phyloP scores from a whole-genome alignment of 2,797 vertebrate species.

The Chaenodraco wilsoni region DNA sequence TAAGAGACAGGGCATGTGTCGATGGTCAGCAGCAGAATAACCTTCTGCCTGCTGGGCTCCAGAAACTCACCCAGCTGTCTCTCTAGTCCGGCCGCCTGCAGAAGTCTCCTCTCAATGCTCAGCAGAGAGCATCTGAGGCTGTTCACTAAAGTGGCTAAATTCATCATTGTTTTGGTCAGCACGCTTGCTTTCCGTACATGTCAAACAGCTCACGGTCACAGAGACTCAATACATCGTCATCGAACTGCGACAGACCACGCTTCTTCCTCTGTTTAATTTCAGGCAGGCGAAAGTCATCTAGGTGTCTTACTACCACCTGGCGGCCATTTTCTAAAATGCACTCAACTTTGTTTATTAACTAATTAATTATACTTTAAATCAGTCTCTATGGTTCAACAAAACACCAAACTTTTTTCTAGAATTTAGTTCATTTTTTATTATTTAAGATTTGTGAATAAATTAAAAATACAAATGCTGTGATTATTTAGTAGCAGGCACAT shows the following conservation, averaged over 20 bases:
- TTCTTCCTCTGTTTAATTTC: constrained; percentile 36
- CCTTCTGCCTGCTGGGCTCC: background rate
- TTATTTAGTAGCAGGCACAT: too few species aligned
- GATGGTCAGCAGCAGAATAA: background rate
- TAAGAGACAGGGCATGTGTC: background rate
- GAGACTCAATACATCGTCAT: constrained; percentile 54
- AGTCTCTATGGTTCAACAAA: background rate
- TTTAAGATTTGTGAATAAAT: too few species aligned
- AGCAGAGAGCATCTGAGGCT: constrained; percentile 76
- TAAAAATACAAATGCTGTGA: too few species aligned
- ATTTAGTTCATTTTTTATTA: too few species aligned
- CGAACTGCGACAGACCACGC: constrained; percentile 51
- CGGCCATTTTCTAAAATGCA: background rate
- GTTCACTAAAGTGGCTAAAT: constrained; percentile 67
- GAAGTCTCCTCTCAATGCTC: constrained; percentile 74
- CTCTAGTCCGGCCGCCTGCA: constrained; percentile 74
- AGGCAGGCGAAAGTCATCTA: accelerated
- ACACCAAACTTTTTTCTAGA: too few species aligned
- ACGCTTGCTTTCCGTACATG: constrained; percentile 31
- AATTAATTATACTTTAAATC: background rate
- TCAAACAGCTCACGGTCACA: constrained; percentile 77
- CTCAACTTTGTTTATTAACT: background rate
- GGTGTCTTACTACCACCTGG: background rate
- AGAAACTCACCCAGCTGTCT: constrained; percentile 75
- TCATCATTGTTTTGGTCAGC: constrained; percentile 58